Percentiles rank a stretch among this genome's conserved stretches.
Evolutionary conservation across 2,797 vertebrate genomes (phyloP).

Genomic region (Eurystomus glaucurus): DNA sequence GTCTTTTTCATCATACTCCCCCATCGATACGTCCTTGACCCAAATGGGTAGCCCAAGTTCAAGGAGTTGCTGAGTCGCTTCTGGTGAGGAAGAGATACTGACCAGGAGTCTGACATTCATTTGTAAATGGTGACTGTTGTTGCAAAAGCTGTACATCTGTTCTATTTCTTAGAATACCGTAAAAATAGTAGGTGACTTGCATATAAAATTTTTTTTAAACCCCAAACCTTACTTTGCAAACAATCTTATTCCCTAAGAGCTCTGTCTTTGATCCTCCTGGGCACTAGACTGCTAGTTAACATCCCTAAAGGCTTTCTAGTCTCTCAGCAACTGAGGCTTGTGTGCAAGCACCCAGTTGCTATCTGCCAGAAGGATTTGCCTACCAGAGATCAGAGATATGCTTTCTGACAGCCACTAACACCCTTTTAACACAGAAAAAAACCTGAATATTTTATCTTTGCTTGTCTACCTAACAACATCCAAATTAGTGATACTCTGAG

Average conservation of each 20-base stretch:
- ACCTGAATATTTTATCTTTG: not conserved
- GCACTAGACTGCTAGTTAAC: not conserved
- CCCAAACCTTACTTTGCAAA: not conserved
- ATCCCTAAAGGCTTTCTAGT: not conserved
- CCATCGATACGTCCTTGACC: not conserved
- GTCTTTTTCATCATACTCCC: not conserved
- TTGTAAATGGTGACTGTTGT: not conserved
- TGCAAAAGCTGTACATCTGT: not conserved
- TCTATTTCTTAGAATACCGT: not conserved
- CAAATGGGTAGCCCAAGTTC: not conserved
- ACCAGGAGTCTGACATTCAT: not conserved
- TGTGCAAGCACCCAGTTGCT: not conserved
- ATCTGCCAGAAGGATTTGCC: not conserved
- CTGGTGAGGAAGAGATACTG: not conserved
- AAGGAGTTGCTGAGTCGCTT: not conserved
- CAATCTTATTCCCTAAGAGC: not conserved
- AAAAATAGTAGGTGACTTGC: not conserved
- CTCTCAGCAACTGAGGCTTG: not conserved
- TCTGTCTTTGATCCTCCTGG: not conserved
- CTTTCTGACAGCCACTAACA: not conserved
- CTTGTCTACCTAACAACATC: not conserved
- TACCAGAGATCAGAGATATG: not conserved
- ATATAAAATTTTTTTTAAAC: not conserved
- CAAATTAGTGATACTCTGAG: not conserved
- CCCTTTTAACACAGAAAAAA: not conserved